Percentiles rank a stretch among this genome's conserved stretches.
These are phyloP conservation scores for Diachrysia chrysitis DNA, from an alignment of 2,888 invertebrate species.

Conservation along the genomic window DNA sequence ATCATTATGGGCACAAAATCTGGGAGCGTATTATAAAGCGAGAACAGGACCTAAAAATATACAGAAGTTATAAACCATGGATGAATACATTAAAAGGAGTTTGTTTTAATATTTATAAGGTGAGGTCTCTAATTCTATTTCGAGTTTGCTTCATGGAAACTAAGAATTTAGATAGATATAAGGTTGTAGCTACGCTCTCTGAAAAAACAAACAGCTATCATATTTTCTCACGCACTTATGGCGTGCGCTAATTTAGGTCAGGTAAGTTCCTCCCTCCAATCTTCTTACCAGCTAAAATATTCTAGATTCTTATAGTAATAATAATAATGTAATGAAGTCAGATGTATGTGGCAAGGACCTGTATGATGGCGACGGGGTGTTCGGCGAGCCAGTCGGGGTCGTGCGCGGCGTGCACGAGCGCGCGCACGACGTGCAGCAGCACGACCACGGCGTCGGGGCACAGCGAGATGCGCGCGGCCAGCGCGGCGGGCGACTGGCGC, in stretches of 20 bases:
- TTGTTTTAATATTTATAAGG: not conserved
- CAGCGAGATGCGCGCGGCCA: slow-evolving; percentile 93
- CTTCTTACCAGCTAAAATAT: too few species aligned
- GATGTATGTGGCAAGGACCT: slow-evolving; percentile 74
- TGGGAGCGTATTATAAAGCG: slow-evolving; percentile 97
- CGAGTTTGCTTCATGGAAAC: too few species aligned
- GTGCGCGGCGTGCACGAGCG: slow-evolving; percentile 91
- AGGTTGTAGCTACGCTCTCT: too few species aligned
- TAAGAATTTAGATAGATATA: too few species aligned
- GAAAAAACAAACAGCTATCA: too few species aligned
- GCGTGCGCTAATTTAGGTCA: too few species aligned
- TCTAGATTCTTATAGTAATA: too few species aligned
- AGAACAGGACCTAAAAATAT: slow-evolving; percentile 94
- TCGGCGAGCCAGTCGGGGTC: slow-evolving; percentile 93
- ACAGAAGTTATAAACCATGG: not conserved
- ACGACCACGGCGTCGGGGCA: slow-evolving; percentile 98
- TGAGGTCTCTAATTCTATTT: too few species aligned
- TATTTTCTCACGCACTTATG: too few species aligned
- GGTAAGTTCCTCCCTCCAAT: too few species aligned
- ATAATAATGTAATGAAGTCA: too few species aligned
- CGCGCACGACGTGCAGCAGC: slow-evolving; percentile 95
- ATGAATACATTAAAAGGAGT: too few species aligned
- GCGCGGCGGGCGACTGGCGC: slow-evolving; percentile 87
- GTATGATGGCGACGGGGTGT: slow-evolving; percentile 94
- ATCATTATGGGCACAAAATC: slow-evolving; percentile 98